phyloP scores from a whole-genome alignment of 2,113 vertebrate genomes.

The Motacilla tschutschensis region DNA sequence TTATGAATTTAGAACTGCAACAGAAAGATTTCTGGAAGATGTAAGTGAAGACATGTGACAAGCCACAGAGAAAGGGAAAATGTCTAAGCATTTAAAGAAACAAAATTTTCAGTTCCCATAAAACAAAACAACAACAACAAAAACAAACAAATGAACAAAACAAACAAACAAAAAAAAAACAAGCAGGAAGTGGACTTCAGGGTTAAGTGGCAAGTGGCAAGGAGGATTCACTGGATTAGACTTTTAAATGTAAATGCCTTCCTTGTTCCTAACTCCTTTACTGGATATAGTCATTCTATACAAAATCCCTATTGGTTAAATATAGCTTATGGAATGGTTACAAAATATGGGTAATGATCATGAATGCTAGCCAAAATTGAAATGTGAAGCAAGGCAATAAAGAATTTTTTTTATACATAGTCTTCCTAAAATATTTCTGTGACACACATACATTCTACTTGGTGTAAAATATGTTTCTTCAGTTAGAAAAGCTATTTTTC shows the following conservation, averaged over 20 bases:
- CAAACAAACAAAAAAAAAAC: not conserved
- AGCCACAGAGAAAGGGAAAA: not conserved
- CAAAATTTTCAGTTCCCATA: not conserved
- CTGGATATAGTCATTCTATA: not conserved
- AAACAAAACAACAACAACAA: too few species aligned
- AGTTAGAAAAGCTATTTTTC: not conserved
- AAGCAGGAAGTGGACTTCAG: not conserved
- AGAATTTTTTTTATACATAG: not conserved
- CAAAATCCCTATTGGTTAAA: not conserved
- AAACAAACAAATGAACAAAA: too few species aligned
- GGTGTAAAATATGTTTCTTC: not conserved
- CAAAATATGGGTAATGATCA: not conserved
- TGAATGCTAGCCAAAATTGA: not conserved
- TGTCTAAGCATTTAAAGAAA: not conserved
- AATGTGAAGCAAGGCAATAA: not conserved
- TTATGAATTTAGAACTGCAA: not conserved
- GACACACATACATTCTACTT: not conserved
- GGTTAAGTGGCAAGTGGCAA: not conserved
- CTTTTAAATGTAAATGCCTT: not conserved
- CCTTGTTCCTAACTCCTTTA: not conserved
- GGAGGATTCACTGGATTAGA: not conserved
- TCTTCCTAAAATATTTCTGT: not conserved
- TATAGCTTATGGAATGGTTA: not conserved
- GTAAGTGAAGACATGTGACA: not conserved
- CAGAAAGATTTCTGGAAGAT: not conserved